Evolutionary conservation across 2,113 vertebrate genomes (phyloP), one percentile per base, ranked within the genome.

Genomic region (Epinephelus fuscoguttatus): DNA sequence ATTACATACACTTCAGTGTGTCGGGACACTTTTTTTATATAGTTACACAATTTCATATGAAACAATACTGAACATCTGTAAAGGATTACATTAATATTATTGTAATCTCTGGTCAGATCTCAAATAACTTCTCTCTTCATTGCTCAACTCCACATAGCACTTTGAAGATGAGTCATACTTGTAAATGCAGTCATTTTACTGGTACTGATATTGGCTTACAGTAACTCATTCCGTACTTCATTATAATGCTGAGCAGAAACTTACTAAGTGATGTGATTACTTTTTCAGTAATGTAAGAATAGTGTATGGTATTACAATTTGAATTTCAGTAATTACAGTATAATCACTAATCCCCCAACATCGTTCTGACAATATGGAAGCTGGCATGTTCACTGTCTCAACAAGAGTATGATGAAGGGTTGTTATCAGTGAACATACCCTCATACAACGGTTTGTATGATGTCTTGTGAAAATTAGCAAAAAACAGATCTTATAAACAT

Each of bases 121-220:
- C 7, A 27, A 49, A 67, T 25, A 0, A 49, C 42, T 47, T 49
- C 27, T 49, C 10, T 9, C 63, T 27, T 18, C 23, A n/a, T 40
- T 40, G 23, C 23, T 66, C 57, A 60, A 25, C 59, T 10, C 45
- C 25, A 27, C 23, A 18, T 11, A 17, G 23, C 45, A 6, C 9
- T 42, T 63, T 40, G 61, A 63, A 42, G 61, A 42, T 40, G 33
- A 63, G 61, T 40, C 61, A 60, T 60, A 15, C 57, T 60, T 27
- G 3, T 59, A 27, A 27, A 59, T 21, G 55, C n/a, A 56, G 56
- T 59, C 17, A 21, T n/a, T 67, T 25, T 17, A 25, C 45, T 67
- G 64, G 42, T 14, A 17, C 8, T 14, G 37, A 42, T 66, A 47
- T 25, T 4, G 21, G 21, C 62, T 47, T 17, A 23, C 40, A 25